These are phyloP conservation scores for Drosophila parabipectinata DNA, from an alignment of 1,140 invertebrate species.

Conservation along the genomic window DNA sequence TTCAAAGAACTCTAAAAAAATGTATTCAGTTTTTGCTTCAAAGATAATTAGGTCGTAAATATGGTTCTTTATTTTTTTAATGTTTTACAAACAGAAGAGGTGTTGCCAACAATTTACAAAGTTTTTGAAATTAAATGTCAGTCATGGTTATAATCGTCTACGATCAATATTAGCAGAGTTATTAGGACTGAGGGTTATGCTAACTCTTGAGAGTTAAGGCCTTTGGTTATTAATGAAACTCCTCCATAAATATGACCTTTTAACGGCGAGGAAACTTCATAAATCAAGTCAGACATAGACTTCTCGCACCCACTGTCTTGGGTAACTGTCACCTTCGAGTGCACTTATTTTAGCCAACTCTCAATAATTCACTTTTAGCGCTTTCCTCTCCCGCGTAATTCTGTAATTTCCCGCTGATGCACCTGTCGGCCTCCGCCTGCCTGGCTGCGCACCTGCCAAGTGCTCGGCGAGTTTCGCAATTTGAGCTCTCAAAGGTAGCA, in stretches of 20 bases:
- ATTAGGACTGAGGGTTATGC: background rate
- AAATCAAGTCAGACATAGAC: constrained; percentile 4
- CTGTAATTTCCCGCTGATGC: constrained; percentile 30
- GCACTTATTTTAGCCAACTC: constrained; percentile 41
- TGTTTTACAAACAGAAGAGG: background rate
- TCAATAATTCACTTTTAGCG: constrained; percentile 40
- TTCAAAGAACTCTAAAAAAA: background rate
- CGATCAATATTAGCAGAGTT: background rate
- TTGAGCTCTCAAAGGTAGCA: constrained; percentile 35
- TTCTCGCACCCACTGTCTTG: constrained; percentile 19
- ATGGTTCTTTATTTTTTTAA: background rate
- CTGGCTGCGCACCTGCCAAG: constrained; percentile 27
- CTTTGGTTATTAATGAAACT: constrained; percentile 1
- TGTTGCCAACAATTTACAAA: background rate
- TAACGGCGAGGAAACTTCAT: constrained; percentile 1
- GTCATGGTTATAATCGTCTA: background rate
- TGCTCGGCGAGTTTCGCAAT: constrained; percentile 28
- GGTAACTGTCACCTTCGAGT: constrained; percentile 18
- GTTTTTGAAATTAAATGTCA: background rate
- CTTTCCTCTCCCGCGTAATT: constrained; percentile 11
- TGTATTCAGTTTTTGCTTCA: background rate
- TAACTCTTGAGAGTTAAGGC: constrained; percentile 7
- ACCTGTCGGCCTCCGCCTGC: constrained; percentile 13
- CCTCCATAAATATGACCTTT: constrained; percentile 11
- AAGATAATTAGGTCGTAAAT: constrained; percentile 14